Percentiles rank a stretch among this genome's conserved stretches.
Conservation (phyloP, 37 sponge, comb jelly and placozoan species). For the Amphimedon queenslandica region DNA sequence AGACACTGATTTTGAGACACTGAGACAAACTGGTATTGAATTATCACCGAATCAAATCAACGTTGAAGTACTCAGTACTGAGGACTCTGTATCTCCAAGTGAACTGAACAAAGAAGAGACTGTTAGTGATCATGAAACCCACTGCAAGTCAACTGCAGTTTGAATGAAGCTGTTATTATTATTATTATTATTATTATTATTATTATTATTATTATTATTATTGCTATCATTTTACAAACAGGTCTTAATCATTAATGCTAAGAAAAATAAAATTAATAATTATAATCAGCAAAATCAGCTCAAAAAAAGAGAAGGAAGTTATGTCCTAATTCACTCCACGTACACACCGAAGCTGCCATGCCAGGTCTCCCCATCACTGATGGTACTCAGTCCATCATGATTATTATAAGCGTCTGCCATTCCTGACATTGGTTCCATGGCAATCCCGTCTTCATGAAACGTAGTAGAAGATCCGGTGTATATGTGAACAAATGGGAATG, state of each 20-base stretch:
- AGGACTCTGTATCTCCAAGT: too few relatives aligned
- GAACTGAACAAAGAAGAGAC: background rate
- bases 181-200: background rate
- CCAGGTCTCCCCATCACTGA: conserved; percentile 75
- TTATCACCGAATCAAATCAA: background rate
- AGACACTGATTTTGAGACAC: too few relatives aligned
- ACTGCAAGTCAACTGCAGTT: background rate
- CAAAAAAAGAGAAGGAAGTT: too few relatives aligned
- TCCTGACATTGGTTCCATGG: conserved; percentile 79
- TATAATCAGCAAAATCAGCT: too few relatives aligned
- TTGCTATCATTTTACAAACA: background rate
- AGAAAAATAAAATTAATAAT: too few relatives aligned
- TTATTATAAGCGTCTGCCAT: conserved; percentile 82
- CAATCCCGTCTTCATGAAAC: conserved; percentile 60
- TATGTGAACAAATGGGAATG: conserved; percentile 57
- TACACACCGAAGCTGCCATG: conserved; percentile 58
- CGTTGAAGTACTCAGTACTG: background rate
- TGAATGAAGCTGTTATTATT: background rate
- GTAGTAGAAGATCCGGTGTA: conserved; percentile 54
- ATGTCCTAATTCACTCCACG: conserved; percentile 44
- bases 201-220: background rate
- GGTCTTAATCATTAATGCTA: too few relatives aligned
- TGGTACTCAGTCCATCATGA: conserved; percentile 42
- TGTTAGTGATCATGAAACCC: background rate
- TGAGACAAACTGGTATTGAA: background rate